A percentile compares a stretch with the other conserved stretches of the same genome.
phyloP scores from a whole-genome alignment of 35 echinoderm and acorn worm species.

The Strongylocentrotus purpuratus region DNA sequence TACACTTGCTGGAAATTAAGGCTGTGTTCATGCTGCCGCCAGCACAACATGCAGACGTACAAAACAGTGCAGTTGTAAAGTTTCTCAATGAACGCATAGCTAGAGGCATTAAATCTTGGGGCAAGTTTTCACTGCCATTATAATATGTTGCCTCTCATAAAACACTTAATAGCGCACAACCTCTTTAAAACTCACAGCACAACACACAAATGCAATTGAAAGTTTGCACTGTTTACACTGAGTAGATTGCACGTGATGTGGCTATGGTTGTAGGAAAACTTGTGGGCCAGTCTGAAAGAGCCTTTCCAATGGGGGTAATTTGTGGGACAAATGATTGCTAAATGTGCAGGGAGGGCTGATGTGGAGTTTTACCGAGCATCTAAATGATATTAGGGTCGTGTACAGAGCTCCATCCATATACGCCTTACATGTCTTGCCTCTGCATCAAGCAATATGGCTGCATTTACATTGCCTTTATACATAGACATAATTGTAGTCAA shows the following conservation, averaged over 20 bases:
- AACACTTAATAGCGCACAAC: neutral
- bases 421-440: neutral
- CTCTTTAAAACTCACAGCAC: neutral
- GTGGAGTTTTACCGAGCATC: neutral
- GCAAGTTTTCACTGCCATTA: neutral
- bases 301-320: constrained; percentile 4
- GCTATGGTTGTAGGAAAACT: neutral
- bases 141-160: neutral
- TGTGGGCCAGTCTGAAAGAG: neutral
- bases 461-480: too few relatives aligned
- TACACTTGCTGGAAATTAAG: neutral
- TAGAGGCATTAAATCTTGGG: neutral
- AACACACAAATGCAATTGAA: neutral
- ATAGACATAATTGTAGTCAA: too few relatives aligned
- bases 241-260: neutral
- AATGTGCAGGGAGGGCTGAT: neutral
- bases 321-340: constrained; percentile 15
- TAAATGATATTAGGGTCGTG: neutral
- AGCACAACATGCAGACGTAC: neutral
- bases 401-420: neutral
- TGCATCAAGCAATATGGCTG: too few relatives aligned
- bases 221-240: neutral
- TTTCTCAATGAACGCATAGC: neutral
- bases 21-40: neutral
- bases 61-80: neutral